Evolutionary conservation across 2,888 invertebrate species (phyloP).

Genomic region (Tetrapedia diversipes): DNA sequence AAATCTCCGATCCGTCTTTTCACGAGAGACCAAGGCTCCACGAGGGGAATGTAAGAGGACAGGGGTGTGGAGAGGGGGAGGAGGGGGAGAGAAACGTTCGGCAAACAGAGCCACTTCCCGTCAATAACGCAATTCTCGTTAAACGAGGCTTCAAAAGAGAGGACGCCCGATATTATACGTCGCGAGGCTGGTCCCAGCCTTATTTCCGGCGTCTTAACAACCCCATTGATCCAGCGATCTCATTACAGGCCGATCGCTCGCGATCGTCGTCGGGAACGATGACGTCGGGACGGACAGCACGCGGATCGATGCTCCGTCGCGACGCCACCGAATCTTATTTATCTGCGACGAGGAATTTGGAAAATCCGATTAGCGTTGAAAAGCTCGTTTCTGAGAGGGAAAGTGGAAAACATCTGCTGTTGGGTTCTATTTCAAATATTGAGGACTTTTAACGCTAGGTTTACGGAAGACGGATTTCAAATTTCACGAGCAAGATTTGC

Average conservation of each 20-base stretch:
- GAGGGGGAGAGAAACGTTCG: slow-evolving; percentile 25
- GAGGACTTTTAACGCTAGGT: no score
- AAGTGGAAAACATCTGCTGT: no score
- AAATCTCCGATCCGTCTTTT: slow-evolving; percentile 25
- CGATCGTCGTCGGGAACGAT: slow-evolving; percentile 13
- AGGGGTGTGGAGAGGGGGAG: no score
- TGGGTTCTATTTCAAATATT: no score
- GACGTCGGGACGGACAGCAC: slow-evolving; percentile 5
- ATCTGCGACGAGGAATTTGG: slow-evolving; percentile 57
- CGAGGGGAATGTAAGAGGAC: not conserved
- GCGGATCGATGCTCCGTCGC: slow-evolving; percentile 10
- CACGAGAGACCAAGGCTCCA: not conserved
- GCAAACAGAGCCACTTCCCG: slow-evolving; percentile 42
- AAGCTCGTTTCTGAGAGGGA: slow-evolving; percentile 67
- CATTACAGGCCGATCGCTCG: slow-evolving; percentile 42
- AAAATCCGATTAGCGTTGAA: slow-evolving; percentile 68
- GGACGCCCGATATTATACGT: slow-evolving; percentile 37
- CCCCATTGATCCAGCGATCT: slow-evolving; percentile 55
- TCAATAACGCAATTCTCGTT: slow-evolving; percentile 52
- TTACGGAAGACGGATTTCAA: no score
- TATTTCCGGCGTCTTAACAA: slow-evolving; percentile 37
- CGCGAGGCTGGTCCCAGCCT: slow-evolving; percentile 6
- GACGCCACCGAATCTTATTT: slow-evolving; percentile 47
- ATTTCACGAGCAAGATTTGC: no score
- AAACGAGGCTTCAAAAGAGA: slow-evolving; percentile 43